phyloP scores from a whole-genome alignment of 1,140 invertebrate genomes.

The Drosophila arizonae region DNA sequence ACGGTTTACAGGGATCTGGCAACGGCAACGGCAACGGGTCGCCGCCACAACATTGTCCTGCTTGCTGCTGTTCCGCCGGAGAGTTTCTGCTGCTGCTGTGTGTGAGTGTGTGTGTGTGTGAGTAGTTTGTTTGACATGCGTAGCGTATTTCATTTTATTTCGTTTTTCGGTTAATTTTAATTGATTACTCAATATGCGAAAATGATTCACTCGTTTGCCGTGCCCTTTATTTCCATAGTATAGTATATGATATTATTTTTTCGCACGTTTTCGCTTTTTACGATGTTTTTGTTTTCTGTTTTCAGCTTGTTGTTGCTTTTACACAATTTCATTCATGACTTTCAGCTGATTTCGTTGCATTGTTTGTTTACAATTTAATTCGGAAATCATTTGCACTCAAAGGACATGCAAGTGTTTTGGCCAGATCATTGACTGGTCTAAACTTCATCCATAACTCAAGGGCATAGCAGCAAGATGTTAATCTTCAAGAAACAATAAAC shows the following conservation, averaged over 20 bases:
- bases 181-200: conserved; percentile 76
- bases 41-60: conserved; percentile 57
- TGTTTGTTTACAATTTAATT: conserved; percentile 18
- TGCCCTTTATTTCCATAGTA: conserved; percentile 24
- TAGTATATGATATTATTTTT: conserved; percentile 42
- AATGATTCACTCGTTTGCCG: conserved; percentile 54
- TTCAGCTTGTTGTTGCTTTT: conserved; percentile 18
- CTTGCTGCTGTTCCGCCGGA: conserved; percentile 10
- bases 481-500: conserved; percentile 72
- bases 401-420: conserved; percentile 31
- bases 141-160: conserved; percentile 59
- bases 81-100: conserved; percentile 2
- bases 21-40: conserved; percentile 17
- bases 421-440: conserved; percentile 48
- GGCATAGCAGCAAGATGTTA: conserved; percentile 47
- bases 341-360: conserved; percentile 41
- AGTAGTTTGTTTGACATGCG: conserved; percentile 50
- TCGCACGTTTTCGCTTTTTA: conserved; percentile 63
- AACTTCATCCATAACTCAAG: conserved; percentile 58
- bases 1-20: conserved; percentile 46
- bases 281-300: conserved; percentile 28
- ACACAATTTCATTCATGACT: conserved; percentile 74
- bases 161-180: conserved; percentile 78
- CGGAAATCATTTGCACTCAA: conserved; percentile 8
- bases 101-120: conserved; percentile 28